Percentiles rank a stretch among this genome's conserved stretches.
Conservation (phyloP, 2,888 invertebrate species). For the Xylota sylvarum region DNA sequence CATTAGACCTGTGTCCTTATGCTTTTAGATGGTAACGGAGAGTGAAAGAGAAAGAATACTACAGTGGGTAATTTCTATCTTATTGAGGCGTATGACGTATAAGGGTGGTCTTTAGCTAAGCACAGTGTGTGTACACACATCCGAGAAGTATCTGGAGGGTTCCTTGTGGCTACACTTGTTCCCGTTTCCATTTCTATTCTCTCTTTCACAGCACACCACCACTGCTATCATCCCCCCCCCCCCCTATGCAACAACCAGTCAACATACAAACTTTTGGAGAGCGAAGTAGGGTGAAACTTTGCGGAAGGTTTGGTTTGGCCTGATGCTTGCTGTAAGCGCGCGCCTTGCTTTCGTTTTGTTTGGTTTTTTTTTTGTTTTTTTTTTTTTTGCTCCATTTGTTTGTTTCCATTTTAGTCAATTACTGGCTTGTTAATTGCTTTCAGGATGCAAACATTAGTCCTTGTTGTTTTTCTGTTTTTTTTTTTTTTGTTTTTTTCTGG, state of each 20-base stretch:
- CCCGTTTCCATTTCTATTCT: constrained; percentile 72
- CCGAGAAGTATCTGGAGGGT: constrained; percentile 64
- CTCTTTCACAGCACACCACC: constrained; percentile 15
- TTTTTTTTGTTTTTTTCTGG: constrained; percentile 19
- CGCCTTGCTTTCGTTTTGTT: constrained; percentile 48
- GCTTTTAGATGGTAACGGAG: constrained; percentile 23
- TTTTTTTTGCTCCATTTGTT: constrained; percentile 78
- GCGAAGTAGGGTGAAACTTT: constrained; percentile 45
- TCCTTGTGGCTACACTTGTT: constrained; percentile 75
- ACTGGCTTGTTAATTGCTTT: constrained; percentile 83
- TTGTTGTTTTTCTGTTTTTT: constrained; percentile 53
- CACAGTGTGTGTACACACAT: constrained; percentile 68
- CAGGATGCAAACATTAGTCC: constrained; percentile 74
- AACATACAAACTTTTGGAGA: constrained; percentile 53
- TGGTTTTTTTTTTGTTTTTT: constrained; percentile 24
- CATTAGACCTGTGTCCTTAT: constrained; percentile 73
- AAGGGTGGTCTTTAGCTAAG: constrained; percentile 54
- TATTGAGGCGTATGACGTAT: constrained; percentile 40
- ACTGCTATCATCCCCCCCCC: too few relatives aligned
- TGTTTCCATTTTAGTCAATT: constrained; percentile 83
- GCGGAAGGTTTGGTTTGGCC: constrained; percentile 43
- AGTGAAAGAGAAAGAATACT: constrained; percentile 7
- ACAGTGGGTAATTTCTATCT: constrained; percentile 55
- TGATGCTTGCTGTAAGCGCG: constrained; percentile 53
- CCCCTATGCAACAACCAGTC: constrained; percentile 34